These are phyloP conservation scores for Panopea generosa DNA, from an alignment of 2,888 invertebrate species.

Conservation along the genomic window DNA sequence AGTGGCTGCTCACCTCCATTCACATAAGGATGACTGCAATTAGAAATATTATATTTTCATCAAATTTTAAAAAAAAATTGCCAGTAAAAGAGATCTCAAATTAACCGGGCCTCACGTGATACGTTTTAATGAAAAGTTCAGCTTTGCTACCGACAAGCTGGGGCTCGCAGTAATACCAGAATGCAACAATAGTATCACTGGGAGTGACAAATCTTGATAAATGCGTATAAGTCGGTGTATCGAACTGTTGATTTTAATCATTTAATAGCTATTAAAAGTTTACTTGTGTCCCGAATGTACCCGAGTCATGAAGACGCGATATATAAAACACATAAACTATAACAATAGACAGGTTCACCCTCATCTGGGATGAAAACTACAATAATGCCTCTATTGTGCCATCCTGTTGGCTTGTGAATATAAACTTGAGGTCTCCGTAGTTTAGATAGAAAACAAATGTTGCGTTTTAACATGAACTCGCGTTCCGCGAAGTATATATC, in stretches of 20 bases:
- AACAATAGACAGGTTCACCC: not conserved
- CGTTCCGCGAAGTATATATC: no score
- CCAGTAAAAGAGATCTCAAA: no score
- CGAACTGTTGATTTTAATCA: conserved; percentile 36
- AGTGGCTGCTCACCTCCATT: no score
- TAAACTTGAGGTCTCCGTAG: no score
- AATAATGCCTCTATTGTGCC: no score
- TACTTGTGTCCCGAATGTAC: conserved; percentile 26
- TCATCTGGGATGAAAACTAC: no score
- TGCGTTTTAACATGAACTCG: no score
- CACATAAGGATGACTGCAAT: no score
- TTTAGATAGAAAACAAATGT: no score
- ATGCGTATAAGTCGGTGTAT: conserved; percentile 27
- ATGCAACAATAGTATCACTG: not conserved
- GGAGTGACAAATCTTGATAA: not conserved
- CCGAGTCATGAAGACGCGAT: conserved; percentile 34
- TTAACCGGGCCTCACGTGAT: not conserved
- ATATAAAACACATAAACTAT: conserved; percentile 8
- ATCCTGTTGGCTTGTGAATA: no score
- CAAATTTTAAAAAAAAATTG: no score
- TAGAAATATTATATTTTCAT: no score
- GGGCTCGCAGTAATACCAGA: not conserved
- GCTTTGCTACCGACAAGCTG: not conserved
- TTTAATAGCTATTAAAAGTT: conserved; percentile 44
- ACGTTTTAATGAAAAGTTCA: not conserved